phyloP scores from a whole-genome alignment of 2,797 vertebrate species.

The Todus mexicanus region DNA sequence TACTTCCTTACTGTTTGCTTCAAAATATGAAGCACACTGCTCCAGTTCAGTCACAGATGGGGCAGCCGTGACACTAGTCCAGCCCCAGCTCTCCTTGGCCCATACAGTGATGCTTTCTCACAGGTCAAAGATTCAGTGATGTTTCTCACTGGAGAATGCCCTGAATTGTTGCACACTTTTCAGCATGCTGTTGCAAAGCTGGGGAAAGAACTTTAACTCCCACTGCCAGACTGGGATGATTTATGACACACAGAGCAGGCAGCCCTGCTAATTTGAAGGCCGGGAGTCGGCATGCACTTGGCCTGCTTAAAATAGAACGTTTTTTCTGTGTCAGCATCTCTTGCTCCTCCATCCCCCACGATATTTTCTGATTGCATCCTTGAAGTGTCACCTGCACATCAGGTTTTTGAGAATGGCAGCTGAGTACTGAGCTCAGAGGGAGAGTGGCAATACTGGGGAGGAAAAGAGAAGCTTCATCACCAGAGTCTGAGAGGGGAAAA shows the following conservation, averaged over 20 bases:
- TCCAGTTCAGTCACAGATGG: neutral
- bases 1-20: neutral
- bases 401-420: neutral
- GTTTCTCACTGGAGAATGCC: neutral
- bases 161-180: neutral
- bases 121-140: neutral
- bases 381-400: constrained; percentile 10
- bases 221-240: neutral
- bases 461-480: neutral
- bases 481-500: neutral
- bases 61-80: neutral
- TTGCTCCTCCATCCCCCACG: neutral
- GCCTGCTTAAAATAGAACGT: constrained; percentile 12
- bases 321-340: neutral
- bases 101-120: neutral
- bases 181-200: neutral
- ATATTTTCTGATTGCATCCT: constrained; percentile 5
- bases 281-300: neutral
- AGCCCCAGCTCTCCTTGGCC: neutral
- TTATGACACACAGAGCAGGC: neutral
- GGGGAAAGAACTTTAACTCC: neutral
- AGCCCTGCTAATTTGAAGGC: neutral
- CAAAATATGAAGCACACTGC: fast-evolving
- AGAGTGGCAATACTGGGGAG: neutral
- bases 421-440: neutral